Conservation (phyloP, 2,113 vertebrate species). For the Cromileptes altivelis region DNA sequence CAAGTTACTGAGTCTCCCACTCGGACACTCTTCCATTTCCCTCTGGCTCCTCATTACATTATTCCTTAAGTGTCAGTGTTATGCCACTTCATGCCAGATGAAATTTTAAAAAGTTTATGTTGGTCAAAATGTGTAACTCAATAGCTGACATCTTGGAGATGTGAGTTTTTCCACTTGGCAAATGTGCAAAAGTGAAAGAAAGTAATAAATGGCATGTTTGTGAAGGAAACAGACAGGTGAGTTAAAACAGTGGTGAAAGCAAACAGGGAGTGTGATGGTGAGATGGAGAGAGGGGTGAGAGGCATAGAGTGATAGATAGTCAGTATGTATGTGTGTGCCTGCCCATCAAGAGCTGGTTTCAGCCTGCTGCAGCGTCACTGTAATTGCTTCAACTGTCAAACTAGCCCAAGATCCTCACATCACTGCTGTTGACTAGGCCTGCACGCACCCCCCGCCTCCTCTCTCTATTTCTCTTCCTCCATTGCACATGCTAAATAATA, state of each 20-base stretch:
- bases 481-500: conserved; percentile 22
- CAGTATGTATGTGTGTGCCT: conserved; percentile 51
- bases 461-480: neutral
- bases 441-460: conserved; percentile 4
- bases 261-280: conserved; percentile 8
- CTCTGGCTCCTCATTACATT: neutral
- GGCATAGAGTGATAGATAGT: conserved; percentile 42
- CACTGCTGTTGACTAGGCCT: conserved; percentile 38
- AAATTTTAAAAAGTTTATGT: neutral
- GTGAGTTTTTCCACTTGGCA: neutral
- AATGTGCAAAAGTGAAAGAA: neutral
- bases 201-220: conserved; percentile 20
- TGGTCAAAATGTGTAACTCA: conserved; percentile 2
- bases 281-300: conserved; percentile 20
- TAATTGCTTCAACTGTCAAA: conserved; percentile 75
- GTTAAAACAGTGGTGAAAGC: conserved; percentile 14
- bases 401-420: conserved; percentile 48
- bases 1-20: neutral
- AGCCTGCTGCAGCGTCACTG: conserved; percentile 56
- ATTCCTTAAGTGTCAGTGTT: neutral
- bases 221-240: conserved; percentile 27
- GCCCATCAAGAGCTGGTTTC: conserved; percentile 60
- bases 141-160: neutral
- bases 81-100: neutral
- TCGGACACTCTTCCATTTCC: neutral